Conservation (phyloP, 2,797 vertebrate species). For the Salmo trutta region DNA sequence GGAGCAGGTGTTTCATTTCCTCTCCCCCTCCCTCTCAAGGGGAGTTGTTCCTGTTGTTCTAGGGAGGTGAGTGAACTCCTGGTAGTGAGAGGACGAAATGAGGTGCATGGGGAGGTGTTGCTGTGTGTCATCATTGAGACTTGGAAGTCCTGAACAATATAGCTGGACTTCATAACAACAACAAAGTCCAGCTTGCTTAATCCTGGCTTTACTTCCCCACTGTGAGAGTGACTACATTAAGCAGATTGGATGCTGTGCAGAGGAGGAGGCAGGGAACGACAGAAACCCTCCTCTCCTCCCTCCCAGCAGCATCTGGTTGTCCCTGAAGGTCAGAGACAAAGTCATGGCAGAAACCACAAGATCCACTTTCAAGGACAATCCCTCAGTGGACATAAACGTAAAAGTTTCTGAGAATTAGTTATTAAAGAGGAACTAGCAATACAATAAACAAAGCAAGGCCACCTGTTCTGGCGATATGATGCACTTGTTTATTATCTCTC, state of each 20-base stretch:
- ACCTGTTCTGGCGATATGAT: too few relatives aligned
- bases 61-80: too few relatives aligned
- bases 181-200: background rate
- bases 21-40: background rate
- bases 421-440: too few relatives aligned
- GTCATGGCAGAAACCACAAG: background rate
- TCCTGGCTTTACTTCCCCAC: conserved; percentile 29
- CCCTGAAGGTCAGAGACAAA: conserved; percentile 8
- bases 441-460: too few relatives aligned
- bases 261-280: background rate
- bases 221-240: conserved; percentile 31
- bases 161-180: background rate
- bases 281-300: background rate
- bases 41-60: background rate
- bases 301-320: background rate
- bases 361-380: conserved; percentile 3
- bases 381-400: background rate
- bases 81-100: too few relatives aligned
- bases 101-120: background rate
- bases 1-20: background rate
- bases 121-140: background rate
- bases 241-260: conserved; percentile 15
- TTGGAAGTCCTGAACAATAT: background rate
- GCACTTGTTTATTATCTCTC: too few relatives aligned
- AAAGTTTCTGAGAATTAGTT: background rate